Percentiles rank a stretch among this genome's conserved stretches.
phyloP scores from a whole-genome alignment of 2,797 vertebrate genomes.

The Hyperoplus immaculatus region DNA sequence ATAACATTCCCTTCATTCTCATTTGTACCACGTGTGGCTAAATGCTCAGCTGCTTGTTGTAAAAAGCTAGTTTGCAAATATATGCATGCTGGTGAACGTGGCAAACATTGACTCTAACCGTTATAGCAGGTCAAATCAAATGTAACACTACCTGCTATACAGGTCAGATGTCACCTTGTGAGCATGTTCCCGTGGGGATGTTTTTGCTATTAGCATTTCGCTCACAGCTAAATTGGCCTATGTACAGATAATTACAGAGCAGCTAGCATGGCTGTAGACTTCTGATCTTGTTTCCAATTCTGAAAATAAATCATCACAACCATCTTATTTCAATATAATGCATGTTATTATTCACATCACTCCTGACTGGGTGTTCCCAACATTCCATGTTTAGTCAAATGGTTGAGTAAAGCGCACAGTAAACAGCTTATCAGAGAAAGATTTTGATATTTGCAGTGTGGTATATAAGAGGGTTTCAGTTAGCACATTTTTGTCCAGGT shows the following conservation, averaged over 20 bases:
- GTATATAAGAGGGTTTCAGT: conserved; percentile 1
- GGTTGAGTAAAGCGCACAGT: neutral
- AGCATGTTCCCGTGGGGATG: neutral
- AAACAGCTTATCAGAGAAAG: conserved; percentile 21
- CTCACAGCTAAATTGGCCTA: neutral
- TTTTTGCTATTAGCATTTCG: neutral
- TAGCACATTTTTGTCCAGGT: conserved; percentile 3
- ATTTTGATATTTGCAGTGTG: conserved; percentile 14
- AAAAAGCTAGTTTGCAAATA: neutral
- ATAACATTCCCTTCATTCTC: neutral
- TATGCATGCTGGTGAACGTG: neutral
- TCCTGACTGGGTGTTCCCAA: neutral
- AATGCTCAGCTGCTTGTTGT: neutral
- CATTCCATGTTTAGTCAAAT: neutral
- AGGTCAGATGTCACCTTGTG: too few species aligned
- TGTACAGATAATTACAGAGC: neutral
- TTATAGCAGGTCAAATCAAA: too few species aligned
- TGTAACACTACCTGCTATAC: neutral
- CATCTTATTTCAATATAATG: neutral
- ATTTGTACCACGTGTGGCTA: neutral
- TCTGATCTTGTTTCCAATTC: neutral
- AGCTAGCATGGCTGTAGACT: neutral
- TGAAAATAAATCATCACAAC: neutral
- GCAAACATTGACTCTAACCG: too few species aligned
- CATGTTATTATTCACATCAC: neutral